Conservation (phyloP, 2,888 invertebrate species). For the Linnaemya tessellans region DNA sequence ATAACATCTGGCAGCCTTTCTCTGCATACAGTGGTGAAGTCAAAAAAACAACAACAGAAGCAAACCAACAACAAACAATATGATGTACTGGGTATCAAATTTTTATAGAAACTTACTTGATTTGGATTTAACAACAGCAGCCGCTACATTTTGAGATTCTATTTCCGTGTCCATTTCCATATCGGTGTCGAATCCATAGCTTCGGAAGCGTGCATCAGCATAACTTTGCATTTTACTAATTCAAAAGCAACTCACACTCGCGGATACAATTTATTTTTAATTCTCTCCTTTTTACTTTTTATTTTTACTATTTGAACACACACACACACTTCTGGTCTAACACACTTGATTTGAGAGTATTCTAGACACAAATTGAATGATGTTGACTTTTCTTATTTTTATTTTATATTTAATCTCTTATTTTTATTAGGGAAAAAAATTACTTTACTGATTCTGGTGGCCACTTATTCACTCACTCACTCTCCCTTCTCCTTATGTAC, state of each 20-base stretch:
- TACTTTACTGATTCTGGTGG: background rate
- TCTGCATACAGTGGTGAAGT: background rate
- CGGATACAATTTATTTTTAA: background rate
- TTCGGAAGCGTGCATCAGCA: conserved; percentile 81
- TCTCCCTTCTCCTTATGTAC: background rate
- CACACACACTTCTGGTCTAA: background rate
- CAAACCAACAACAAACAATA: background rate
- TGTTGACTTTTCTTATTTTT: conserved; percentile 6
- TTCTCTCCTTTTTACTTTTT: background rate
- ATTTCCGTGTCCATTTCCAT: conserved; percentile 83
- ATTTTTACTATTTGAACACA: background rate
- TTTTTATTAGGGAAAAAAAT: conserved; percentile 34
- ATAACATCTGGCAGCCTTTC: conserved; percentile 41
- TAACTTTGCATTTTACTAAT: conserved; percentile 79
- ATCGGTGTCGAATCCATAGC: conserved; percentile 83
- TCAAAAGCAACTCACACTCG: background rate
- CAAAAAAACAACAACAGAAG: background rate
- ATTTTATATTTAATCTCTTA: conserved; percentile 1
- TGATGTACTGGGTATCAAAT: background rate
- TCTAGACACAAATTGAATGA: background rate
- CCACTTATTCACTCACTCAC: conserved; percentile 19
- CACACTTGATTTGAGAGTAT: conserved; percentile 3
- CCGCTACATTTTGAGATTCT: conserved; percentile 68
- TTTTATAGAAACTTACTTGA: conserved; percentile 73
- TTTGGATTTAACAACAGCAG: conserved; percentile 76